Conservation (phyloP, 2,113 vertebrate species). For the Bothrops jararaca region DNA sequence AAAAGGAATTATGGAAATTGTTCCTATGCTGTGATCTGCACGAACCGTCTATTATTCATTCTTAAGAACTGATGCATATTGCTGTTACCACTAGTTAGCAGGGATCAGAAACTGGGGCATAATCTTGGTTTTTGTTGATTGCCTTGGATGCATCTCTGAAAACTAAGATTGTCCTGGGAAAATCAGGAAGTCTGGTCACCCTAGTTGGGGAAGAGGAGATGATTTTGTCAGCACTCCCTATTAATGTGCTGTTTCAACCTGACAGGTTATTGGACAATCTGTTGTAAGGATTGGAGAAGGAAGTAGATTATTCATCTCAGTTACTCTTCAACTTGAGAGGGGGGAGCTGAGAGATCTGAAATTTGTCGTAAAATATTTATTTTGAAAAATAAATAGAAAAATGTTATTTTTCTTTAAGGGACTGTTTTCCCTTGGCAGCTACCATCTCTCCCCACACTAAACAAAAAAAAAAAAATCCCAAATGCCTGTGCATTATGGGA, state of each 20-base stretch:
- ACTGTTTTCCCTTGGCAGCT: background rate
- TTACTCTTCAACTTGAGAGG: background rate
- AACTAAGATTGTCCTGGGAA: background rate
- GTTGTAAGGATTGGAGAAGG: background rate
- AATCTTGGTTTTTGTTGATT: background rate
- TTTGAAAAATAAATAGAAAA: background rate
- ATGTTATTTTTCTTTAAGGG: background rate
- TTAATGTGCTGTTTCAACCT: background rate
- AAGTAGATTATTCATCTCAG: background rate
- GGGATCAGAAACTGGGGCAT: background rate
- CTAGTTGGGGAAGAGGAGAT: background rate
- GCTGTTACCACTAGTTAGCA: background rate
- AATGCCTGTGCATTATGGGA: background rate
- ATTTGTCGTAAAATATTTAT: background rate
- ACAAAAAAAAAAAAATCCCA: background rate
- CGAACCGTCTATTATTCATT: background rate
- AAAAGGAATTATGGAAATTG: background rate
- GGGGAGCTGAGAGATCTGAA: background rate
- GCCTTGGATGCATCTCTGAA: background rate
- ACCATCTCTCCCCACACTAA: background rate
- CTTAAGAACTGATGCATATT: background rate
- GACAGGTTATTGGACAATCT: background rate
- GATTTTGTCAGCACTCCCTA: background rate
- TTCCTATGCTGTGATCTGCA: background rate
- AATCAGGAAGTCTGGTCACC: background rate